Percentiles rank a stretch among this genome's conserved stretches.
phyloP scores from a whole-genome alignment of 2,888 invertebrate species.

The Drosophila percnosoma region DNA sequence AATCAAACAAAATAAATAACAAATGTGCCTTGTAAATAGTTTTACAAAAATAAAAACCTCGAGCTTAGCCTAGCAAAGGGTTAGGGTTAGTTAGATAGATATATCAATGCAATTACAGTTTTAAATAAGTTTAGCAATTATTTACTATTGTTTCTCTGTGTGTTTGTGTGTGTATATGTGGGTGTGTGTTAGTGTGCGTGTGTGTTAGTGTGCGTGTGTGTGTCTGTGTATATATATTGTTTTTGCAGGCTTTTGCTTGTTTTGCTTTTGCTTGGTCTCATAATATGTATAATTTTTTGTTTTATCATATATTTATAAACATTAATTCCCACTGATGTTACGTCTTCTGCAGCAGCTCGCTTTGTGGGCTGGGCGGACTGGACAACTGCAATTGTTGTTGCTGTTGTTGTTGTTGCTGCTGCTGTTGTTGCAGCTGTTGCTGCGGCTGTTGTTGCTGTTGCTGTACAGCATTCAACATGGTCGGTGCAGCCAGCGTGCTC shows the following conservation, averaged over 20 bases:
- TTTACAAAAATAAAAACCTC: slow-evolving; percentile 38
- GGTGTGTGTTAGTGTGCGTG: slow-evolving; percentile 25
- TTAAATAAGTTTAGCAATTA: slow-evolving; percentile 24
- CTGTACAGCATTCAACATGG: slow-evolving; percentile 73
- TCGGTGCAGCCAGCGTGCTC: slow-evolving; percentile 82
- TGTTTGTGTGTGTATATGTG: slow-evolving; percentile 7
- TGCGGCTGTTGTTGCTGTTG: slow-evolving; percentile 19
- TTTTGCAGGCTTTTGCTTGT: slow-evolving; percentile 59
- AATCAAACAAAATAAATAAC: slow-evolving; percentile 65
- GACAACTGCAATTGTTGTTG: slow-evolving; percentile 69
- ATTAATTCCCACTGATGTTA: slow-evolving; percentile 85
- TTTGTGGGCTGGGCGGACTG: slow-evolving; percentile 85
- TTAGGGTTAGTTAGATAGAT: slow-evolving; percentile 3
- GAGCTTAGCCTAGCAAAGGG: slow-evolving; percentile 41
- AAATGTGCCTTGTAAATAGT: slow-evolving; percentile 64
- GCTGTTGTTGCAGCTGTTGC: slow-evolving; percentile 18
- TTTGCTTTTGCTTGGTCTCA: slow-evolving; percentile 76
- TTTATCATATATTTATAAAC: slow-evolving; percentile 85
- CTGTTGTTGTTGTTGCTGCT: slow-evolving; percentile 33
- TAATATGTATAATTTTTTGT: slow-evolving; percentile 68
- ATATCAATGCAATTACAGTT: slow-evolving; percentile 22
- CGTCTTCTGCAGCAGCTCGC: slow-evolving; percentile 85
- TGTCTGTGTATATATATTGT: slow-evolving; percentile 35
- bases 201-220: slow-evolving; percentile 4
- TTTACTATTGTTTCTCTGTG: slow-evolving; percentile 27